Evolutionary conservation across 2,113 vertebrate genomes (phyloP), one percentile per base, ranked within the genome.

Genomic region (Pterocles burchelli): DNA sequence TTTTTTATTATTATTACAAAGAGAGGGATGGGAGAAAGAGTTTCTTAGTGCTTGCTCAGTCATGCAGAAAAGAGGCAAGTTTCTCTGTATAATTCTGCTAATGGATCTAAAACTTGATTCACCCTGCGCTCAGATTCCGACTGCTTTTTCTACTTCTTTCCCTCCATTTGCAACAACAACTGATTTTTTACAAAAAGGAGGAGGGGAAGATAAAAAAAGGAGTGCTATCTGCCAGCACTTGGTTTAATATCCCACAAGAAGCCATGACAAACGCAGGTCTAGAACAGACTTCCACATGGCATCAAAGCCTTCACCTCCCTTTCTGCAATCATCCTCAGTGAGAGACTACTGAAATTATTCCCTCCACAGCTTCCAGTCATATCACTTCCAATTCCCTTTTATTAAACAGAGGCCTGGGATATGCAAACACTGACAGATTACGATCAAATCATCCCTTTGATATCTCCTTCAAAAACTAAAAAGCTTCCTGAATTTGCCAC

Each of bases 1-100:
- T 90, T 91, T 96, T 65, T 87, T 38, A 55, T 83, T 66, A 59
- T 93, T 96, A 61, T 83, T 86, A 90, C 75, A 62, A 83, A 75
- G 68, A 79, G 48, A 95, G 80, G 48, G 67, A 79, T 61, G 82
- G 41, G 46, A 65, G 78, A 91, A 85, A 84, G 76, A 89, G 85
- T 65, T 93, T 49, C 72, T 86, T 87, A 78, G 41, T 87, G 82
- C 95, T 78, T 95, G 91, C 74, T 95, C 74, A 70, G 67, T 84
- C 85, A 93, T 36, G 83, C 31, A 67, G 62, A 57, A 75, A 87
- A 79, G 61, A 87, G 57, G 72, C 18, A 87, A n/a, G 21, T 63
- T 94, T 92, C 58, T 75, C 55, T 48, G 33, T 36, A 20, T 16
- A 55, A 71, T 79, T 80, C 77, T 79, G 38, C 51, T 80, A 63